These are phyloP conservation scores for Sylvilagus floridanus DNA, from an alignment of 2,797 vertebrate species.

Conservation along the genomic window DNA sequence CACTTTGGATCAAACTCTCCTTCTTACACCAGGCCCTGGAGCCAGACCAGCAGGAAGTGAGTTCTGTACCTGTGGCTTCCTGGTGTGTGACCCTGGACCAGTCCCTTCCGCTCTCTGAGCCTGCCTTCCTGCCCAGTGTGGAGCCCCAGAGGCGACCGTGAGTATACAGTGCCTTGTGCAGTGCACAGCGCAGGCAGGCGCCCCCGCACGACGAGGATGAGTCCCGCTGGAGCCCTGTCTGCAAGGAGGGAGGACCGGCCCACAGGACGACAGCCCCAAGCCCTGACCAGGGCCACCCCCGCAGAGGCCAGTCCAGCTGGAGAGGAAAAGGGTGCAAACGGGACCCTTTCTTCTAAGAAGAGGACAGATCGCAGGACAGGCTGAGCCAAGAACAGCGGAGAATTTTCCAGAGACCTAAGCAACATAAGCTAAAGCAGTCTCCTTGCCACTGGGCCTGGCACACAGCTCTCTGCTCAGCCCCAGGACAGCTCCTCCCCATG, in stretches of 20 bases:
- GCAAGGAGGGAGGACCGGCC: background rate
- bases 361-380: background rate
- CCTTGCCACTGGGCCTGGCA: background rate
- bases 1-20: background rate
- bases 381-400: background rate
- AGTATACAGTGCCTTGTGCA: fast-evolving
- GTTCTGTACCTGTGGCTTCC: background rate
- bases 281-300: background rate
- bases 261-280: background rate
- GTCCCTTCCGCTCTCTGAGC: background rate
- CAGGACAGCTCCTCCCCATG: too few relatives aligned
- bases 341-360: background rate
- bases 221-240: too few relatives aligned
- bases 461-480: too few relatives aligned
- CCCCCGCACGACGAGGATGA: fast-evolving
- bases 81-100: background rate
- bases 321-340: background rate
- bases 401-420: background rate
- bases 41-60: background rate
- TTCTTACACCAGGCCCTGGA: background rate
- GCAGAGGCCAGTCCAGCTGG: background rate
- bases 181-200: fast-evolving
- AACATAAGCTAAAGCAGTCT: background rate
- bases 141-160: background rate
- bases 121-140: background rate